These are phyloP conservation scores for Lithodes maja DNA, from an alignment of 2,888 invertebrate species.

Conservation along the genomic window DNA sequence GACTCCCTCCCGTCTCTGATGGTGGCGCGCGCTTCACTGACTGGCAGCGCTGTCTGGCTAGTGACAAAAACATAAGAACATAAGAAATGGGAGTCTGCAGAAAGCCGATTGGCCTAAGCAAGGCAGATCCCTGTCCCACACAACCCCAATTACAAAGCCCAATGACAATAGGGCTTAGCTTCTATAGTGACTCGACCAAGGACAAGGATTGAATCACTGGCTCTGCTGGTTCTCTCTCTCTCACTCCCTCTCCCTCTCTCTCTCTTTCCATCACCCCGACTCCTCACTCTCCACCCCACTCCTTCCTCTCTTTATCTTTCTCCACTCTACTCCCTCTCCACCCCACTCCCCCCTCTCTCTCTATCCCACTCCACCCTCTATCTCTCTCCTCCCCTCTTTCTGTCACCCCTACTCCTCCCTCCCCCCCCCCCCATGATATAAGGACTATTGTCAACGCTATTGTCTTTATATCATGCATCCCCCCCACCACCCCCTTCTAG, in stretches of 20 bases:
- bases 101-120: no score
- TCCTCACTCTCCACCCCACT: not conserved
- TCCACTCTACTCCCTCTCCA: not conserved
- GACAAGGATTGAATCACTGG: no score
- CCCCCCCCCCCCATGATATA: not conserved
- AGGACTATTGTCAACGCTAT: not conserved
- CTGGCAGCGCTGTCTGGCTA: not conserved
- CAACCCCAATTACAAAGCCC: no score
- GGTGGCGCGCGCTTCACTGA: not conserved
- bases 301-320: not conserved
- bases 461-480: not conserved
- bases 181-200: not conserved
- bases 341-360: constrained; percentile 7
- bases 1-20: not conserved
- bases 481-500: not conserved
- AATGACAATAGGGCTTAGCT: not conserved
- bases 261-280: not conserved
- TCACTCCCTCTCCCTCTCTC: constrained; percentile 12
- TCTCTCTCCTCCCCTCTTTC: constrained; percentile 6
- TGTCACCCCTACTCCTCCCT: not conserved
- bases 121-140: no score
- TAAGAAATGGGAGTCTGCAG: no score
- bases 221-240: not conserved
- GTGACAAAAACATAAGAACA: no score
- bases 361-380: not conserved